Evolutionary conservation across 2,888 invertebrate genomes (phyloP), one percentile per base, ranked within the genome.

Genomic region (Gerris lacustris): DNA sequence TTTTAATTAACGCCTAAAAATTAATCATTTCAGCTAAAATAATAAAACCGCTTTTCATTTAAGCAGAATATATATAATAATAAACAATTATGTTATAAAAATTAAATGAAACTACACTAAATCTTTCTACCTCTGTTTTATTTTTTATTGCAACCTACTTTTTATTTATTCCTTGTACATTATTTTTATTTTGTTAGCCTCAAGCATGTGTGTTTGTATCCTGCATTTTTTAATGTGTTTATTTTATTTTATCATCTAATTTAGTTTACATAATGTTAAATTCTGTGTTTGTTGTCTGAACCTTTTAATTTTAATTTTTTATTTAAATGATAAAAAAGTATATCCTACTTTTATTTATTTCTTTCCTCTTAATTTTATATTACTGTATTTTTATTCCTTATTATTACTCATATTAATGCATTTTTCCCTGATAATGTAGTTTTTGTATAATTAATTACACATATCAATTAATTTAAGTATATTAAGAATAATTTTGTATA

Each of bases 191-290:
- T 66, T 66, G 9, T 66, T 66, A 11, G 43, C 43, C 43, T 66
- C 43, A 11, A 15, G 17, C 43, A 31, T 66, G 17, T 66, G 17
- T 66, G 17, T 17, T 66, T 43, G 15, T n/a, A 15, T n/a, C 62
- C 62, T 62, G 45, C 44, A 67, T 17, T 43, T 67, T 63, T 69
- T 69, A 62, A 71, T 66, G 47, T 31, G 31, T 31, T 70, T 70
- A 66, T 64, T 66, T 67, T 70, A 45, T 45, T 67, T 70, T 70
- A 44, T 69, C 63, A 44, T 63, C 67, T 69, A 45, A 67, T 67
- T 68, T 72, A 67, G 45, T 73, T 67, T 67, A 7, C 66, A 69
- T 67, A 72, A 47, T 70, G 68, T 69, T 73, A 67, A 67, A 31
- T 31, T 31, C 31, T 31, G 31, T 31, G 31, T 31, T 31, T 31